phyloP scores from a whole-genome alignment of 1,140 invertebrate species.

The Probaryconus sp. region DNA sequence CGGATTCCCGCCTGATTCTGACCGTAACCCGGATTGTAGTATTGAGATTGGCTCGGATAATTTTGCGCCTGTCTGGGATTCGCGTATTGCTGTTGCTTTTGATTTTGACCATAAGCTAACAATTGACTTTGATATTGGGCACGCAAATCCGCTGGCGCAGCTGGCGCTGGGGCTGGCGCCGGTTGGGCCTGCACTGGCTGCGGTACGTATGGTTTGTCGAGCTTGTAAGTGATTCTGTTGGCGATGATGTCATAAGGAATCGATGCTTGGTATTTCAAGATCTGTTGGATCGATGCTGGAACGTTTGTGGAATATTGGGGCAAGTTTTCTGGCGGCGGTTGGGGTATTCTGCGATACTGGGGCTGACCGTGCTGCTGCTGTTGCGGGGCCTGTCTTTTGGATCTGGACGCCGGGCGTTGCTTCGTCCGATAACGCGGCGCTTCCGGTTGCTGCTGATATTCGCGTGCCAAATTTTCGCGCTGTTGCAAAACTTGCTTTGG shows the following conservation, averaged over 20 bases:
- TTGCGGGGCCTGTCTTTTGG: conserved; percentile 49
- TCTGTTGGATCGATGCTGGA: conserved; percentile 65
- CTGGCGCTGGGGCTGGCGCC: neutral
- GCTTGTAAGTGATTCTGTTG: conserved; percentile 68
- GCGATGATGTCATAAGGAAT: conserved; percentile 75
- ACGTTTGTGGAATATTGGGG: conserved; percentile 73
- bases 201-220: conserved; percentile 72
- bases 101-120: conserved; percentile 41
- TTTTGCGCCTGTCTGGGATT: conserved; percentile 36
- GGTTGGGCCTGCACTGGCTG: conserved; percentile 61
- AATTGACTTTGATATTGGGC: conserved; percentile 46
- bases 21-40: conserved; percentile 22
- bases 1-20: conserved; percentile 54
- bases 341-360: conserved; percentile 64
- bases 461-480: neutral
- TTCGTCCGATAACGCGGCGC: conserved; percentile 54
- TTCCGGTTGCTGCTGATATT: conserved; percentile 35
- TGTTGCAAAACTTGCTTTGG: conserved; percentile 63
- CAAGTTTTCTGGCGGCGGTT: conserved; percentile 62
- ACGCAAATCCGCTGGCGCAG: neutral
- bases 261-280: conserved; percentile 71
- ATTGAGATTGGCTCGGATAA: conserved; percentile 45
- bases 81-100: conserved; percentile 34
- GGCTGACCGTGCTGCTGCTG: conserved; percentile 43
- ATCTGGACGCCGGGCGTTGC: conserved; percentile 34